Evolutionary conservation across 2,888 invertebrate genomes (phyloP), one percentile per base, ranked within the genome.

Genomic region (Branchinecta sandiegonensis): DNA sequence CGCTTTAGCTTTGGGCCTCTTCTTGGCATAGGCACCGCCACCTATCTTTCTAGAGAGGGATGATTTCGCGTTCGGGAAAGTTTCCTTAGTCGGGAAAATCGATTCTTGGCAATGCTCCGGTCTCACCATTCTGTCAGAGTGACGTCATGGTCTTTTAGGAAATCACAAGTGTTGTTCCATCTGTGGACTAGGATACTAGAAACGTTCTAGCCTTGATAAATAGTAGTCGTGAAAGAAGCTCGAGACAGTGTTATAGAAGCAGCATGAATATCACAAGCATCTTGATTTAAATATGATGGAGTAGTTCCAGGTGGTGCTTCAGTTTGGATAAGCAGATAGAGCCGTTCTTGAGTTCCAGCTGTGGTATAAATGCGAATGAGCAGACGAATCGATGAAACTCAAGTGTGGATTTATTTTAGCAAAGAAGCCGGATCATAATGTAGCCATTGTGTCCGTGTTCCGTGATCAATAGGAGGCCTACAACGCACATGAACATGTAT

Each of bases 41-140:
- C 37, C 37, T 37, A 37, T 37, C 37, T 37, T 37, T 5, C 37
- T 37, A 37, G 37, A 37, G 37, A 37, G 37, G 37, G 37, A 37
- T 37, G 2, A 37, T 37, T 37, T 37, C 6, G 37, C 37, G 37
- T 37, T 37, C 37, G 37, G 37, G 37, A 37, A 37, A 37, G 63
- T 56, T 23, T 56, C 63, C 63, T 11, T 56, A 56, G 14, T 56
- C 23, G 63, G 63, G 63, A 56, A 56, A 56, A 56, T 56, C 63
- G 63, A 56, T 56, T 56, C 63, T 23, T 56, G 63, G 63, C 63
- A 56, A 56, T 17, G 14, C 63, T 56, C 37, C 37, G 9, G 63
- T 56, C 11, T 10, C 63, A 56, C 23, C 63, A 56, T 56, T 37
- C n/a, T 56, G 23, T 56, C 8, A 23, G 63, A 23, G 63, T 56